phyloP scores from a whole-genome alignment of 2,113 vertebrate species.

The Ophiodon elongatus region DNA sequence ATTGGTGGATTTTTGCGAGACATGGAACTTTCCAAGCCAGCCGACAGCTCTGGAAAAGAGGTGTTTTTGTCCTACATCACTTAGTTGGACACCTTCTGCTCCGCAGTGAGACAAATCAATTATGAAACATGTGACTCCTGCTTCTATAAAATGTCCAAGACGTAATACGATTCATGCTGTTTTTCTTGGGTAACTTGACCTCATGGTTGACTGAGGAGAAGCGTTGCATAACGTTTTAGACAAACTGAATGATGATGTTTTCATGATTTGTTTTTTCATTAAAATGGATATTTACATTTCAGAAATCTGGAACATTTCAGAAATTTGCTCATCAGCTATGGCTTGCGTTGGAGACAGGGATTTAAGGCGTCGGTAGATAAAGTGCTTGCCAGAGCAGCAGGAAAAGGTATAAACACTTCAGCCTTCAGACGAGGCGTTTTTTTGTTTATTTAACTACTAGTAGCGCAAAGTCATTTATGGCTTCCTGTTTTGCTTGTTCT shows the following conservation, averaged over 20 bases:
- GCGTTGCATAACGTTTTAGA: background rate
- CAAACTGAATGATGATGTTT: background rate
- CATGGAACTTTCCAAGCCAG: background rate
- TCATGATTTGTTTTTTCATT: background rate
- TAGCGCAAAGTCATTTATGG: background rate
- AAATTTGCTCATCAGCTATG: background rate
- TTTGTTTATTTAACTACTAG: background rate
- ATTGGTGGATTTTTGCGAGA: constrained; percentile 3
- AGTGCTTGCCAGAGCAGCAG: background rate
- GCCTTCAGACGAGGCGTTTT: background rate
- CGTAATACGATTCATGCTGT: constrained; percentile 20
- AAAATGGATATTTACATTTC: background rate
- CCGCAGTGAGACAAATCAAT: constrained; percentile 34
- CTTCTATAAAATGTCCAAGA: constrained; percentile 22
- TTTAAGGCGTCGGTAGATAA: background rate
- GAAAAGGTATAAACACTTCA: background rate
- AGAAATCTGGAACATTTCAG: constrained; percentile 1
- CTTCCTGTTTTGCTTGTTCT: background rate
- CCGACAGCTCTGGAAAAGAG: background rate
- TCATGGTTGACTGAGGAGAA: background rate
- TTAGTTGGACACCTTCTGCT: constrained; percentile 17
- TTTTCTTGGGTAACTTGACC: constrained; percentile 2
- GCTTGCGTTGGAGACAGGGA: background rate
- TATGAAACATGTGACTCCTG: constrained; percentile 20
- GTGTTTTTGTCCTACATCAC: constrained; percentile 25